phyloP scores from a whole-genome alignment of 2,113 vertebrate species.

The Capreolus pygargus region DNA sequence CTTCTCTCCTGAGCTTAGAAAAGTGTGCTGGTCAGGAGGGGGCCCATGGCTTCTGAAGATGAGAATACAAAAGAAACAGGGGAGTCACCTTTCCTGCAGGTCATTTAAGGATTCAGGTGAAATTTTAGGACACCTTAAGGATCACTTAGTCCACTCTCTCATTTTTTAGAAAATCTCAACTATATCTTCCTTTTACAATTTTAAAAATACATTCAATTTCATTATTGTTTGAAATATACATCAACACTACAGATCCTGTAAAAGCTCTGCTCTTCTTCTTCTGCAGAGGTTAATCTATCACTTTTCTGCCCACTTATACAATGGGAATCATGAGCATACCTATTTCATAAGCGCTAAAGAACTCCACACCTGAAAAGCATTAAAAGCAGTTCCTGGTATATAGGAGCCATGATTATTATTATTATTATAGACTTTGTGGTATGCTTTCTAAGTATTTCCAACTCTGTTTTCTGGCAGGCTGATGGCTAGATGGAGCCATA shows the following conservation, averaged over 20 bases:
- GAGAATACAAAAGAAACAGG: background rate
- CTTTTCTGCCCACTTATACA: background rate
- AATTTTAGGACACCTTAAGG: background rate
- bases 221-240: background rate
- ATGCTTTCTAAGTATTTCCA: background rate
- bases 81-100: background rate
- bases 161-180: background rate
- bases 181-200: background rate
- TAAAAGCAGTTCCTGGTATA: background rate
- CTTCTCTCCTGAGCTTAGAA: background rate
- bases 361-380: background rate
- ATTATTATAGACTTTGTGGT: background rate
- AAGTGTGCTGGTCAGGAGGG: background rate
- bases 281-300: rapidly evolving
- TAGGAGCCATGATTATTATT: background rate
- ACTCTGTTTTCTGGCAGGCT: background rate
- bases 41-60: background rate
- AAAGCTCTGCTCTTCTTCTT: background rate
- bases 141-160: background rate
- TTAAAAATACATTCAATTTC: background rate
- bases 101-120: background rate
- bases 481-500: background rate
- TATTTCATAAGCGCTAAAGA: background rate
- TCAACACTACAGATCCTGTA: background rate
- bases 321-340: background rate